phyloP scores from a whole-genome alignment of 2,888 invertebrate genomes.

The Cancer borealis region DNA sequence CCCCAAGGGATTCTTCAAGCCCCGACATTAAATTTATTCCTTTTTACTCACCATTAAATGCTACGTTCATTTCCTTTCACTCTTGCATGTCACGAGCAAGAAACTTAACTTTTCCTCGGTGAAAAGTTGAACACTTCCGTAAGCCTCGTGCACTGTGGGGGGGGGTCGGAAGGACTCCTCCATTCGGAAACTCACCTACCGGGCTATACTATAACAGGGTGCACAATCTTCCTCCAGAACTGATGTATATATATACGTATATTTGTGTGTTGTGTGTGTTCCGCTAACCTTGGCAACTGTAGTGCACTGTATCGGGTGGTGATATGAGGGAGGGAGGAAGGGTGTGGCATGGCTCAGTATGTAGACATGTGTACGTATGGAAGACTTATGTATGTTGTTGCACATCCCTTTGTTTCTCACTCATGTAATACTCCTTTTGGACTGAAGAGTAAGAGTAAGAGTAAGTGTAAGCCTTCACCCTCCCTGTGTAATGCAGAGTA shows the following conservation, averaged over 20 bases:
- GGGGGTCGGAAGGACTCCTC: constrained; percentile 31
- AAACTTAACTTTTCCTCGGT: constrained; percentile 64
- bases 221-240: background rate
- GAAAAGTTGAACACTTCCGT: constrained; percentile 64
- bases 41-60: background rate
- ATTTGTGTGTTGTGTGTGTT: background rate
- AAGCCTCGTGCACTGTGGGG: constrained; percentile 57
- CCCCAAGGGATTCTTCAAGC: constrained; percentile 30
- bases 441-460: background rate
- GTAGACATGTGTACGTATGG: background rate
- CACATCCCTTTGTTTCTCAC: background rate
- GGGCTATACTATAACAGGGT: constrained; percentile 14
- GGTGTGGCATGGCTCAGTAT: background rate
- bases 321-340: background rate
- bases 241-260: background rate
- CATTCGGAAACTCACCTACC: constrained; percentile 15
- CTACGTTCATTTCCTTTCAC: constrained; percentile 46
- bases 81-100: constrained; percentile 60
- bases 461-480: background rate
- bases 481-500: background rate
- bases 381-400: background rate
- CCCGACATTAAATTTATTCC: background rate
- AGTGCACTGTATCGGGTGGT: background rate
- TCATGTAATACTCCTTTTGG: background rate
- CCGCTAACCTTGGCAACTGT: background rate